Evolutionary conservation across 2,888 invertebrate species (phyloP), one percentile per base, ranked within the genome.

Genomic region (Tromatobia lineatoria): DNA sequence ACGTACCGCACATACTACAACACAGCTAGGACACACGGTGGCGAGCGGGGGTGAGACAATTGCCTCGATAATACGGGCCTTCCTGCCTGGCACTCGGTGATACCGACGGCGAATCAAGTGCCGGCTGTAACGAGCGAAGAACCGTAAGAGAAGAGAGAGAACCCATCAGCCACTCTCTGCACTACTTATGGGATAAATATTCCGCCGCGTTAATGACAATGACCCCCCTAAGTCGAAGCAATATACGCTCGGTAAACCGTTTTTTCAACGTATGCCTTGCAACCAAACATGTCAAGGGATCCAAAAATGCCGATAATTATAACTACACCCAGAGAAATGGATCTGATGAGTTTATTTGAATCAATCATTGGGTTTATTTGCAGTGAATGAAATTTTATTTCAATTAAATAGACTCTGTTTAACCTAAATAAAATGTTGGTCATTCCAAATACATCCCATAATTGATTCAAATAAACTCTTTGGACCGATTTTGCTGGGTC

Each of bases 71-170:
- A 93, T 93, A 93, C 92, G 92, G 91, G 91, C 90, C 93, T 93
- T 93, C 93, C 93, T 93, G 93, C 93, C 93, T 93, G 93, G 93
- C 92, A 93, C 93, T 92, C 93, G 90, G 91, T 93, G 93, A 93
- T 93, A 92, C 92, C 92, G 91, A 91, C 90, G 90, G 90, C 92
- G 90, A 91, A 91, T 92, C 91, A 91, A 92, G 92, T 90, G 91
- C 92, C 90, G 89, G 87, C 87, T 87, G 82, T 86, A 87, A 86
- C 87, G 85, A 85, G 84, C 83, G 81, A 85, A 86, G 85, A 84
- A 82, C 79, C 81, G 82, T 80, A 80, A 78, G 84, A 86, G 86
- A 81, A 75, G 82, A 87, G 88, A 88, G 88, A 86, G 90, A 64
- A 90, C 18, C 71, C 38, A 77, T 82, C 75, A 54, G 76, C 70